A percentile compares a stretch with the other conserved stretches of the same genome.
These are phyloP conservation scores for Aricia agestis DNA, from an alignment of 1,140 invertebrate genomes.

Conservation along the genomic window DNA sequence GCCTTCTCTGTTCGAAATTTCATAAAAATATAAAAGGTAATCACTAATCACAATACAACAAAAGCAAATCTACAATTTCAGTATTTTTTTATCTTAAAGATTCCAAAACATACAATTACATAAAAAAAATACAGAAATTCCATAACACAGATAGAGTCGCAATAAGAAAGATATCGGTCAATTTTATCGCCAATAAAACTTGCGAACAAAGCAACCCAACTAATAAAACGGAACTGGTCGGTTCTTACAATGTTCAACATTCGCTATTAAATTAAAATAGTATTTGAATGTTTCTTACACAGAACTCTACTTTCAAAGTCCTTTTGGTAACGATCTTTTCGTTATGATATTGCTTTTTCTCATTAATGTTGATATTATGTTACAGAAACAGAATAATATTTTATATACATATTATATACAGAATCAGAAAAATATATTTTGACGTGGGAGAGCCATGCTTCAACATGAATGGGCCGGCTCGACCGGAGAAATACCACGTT, in stretches of 20 bases:
- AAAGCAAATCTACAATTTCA: too few species aligned
- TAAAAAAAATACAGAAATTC: neutral
- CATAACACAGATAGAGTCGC: neutral
- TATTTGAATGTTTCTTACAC: neutral
- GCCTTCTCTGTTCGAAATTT: too few species aligned
- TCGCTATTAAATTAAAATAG: neutral
- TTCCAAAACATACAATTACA: too few species aligned
- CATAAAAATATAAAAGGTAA: too few species aligned
- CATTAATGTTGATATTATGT: neutral
- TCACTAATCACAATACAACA: too few species aligned
- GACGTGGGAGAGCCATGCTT: too few species aligned
- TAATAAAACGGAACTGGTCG: constrained; percentile 1
- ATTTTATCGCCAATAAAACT: neutral
- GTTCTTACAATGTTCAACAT: constrained; percentile 1
- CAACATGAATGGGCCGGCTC: too few species aligned
- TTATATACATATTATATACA: too few species aligned
- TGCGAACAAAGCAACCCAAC: neutral
- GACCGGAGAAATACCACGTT: too few species aligned
- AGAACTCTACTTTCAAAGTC: neutral
- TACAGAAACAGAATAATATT: neutral
- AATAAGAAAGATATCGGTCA: constrained; percentile 1
- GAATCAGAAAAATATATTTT: too few species aligned
- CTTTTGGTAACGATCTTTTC: neutral
- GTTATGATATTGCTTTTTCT: neutral
- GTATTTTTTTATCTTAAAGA: too few species aligned